Evolutionary conservation across 35 echinoderm and acorn worm genomes (phyloP).

Genomic region (Holothuria glaberrima): DNA sequence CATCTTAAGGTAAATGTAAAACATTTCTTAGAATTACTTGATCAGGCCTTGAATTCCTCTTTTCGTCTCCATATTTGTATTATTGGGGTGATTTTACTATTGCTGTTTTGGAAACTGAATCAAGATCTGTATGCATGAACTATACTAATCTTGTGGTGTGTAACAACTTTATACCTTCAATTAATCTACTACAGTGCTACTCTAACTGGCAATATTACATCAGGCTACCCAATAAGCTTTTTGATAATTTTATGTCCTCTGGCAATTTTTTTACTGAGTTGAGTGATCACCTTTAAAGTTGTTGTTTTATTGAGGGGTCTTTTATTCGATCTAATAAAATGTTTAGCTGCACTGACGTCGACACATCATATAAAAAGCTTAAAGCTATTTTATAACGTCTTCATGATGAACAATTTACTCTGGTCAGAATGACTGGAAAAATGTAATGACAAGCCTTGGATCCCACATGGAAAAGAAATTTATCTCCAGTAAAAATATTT

Average conservation of each 20-base stretch:
- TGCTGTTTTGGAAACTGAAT: conserved; percentile 1
- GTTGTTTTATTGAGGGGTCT: not conserved
- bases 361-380: not conserved
- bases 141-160: not conserved
- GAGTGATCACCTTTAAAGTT: not conserved
- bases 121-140: not conserved
- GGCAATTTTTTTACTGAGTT: not conserved
- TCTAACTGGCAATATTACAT: conserved; percentile 18
- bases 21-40: conserved; percentile 6
- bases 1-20: not conserved
- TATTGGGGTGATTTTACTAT: conserved; percentile 16
- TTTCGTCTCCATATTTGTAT: not conserved
- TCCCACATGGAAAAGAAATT: not conserved
- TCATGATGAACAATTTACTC: not conserved
- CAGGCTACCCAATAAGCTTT: not conserved
- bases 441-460: not conserved
- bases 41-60: not conserved
- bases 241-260: not conserved
- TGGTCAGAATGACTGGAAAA: conserved; percentile 13
- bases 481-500: not conserved
- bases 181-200: not conserved
- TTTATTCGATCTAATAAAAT: not conserved
- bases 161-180: conserved; percentile 4
- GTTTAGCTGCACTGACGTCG: not conserved
- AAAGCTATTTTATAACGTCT: not conserved